Evolutionary conservation across 2,113 vertebrate species (phyloP), one percentile per base, ranked within the genome.

Genomic region (Capra hircus): DNA sequence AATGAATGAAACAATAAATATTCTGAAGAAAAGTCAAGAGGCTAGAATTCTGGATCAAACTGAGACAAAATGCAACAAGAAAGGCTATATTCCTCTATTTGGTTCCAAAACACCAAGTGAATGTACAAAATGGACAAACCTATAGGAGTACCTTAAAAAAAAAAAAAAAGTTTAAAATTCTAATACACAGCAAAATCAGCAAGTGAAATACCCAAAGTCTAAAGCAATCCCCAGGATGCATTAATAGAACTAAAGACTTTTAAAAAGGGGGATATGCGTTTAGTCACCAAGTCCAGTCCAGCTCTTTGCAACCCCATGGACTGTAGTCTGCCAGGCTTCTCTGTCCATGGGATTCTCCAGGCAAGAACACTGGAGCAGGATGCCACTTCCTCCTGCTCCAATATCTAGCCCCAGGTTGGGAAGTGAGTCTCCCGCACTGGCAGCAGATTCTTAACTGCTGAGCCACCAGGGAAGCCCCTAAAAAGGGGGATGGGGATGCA

Each of bases 121-220:
- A 92, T 13, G 16, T 27, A 71, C 5, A 96, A 97, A 96, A 50
- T 83, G 40, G 62, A 88, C 27, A 90, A 91, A 53, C 19, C 60
- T 88, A 85, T 59, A 91, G 45, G 30, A 93, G n/a, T 25, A 74
- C n/a, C 30, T 90, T 40, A 14, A 33, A 36, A 43, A 67, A 67
- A 45, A 67, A 45, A 64, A 84, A 74, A 33, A 50, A 88, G 10
- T 15, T 94, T 33, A 87, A 25, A 62, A 67, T 87, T 94, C 53
- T 48, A 84, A 85, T 55, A 62, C 9, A 55, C 30, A 55, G 48
- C 5, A 77, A 97, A 50, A 30, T 77, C 71, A 83, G 30, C 28
- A 88, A 85, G 33, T 91, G 78, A 95, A 95, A 90, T 81, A 88
- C 23, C 45, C 87, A 90, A 90, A 88, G 55, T 74, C 92, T 92